These are phyloP conservation scores for Epinephelus awoara DNA, from an alignment of 2,797 vertebrate genomes.

Conservation along the genomic window DNA sequence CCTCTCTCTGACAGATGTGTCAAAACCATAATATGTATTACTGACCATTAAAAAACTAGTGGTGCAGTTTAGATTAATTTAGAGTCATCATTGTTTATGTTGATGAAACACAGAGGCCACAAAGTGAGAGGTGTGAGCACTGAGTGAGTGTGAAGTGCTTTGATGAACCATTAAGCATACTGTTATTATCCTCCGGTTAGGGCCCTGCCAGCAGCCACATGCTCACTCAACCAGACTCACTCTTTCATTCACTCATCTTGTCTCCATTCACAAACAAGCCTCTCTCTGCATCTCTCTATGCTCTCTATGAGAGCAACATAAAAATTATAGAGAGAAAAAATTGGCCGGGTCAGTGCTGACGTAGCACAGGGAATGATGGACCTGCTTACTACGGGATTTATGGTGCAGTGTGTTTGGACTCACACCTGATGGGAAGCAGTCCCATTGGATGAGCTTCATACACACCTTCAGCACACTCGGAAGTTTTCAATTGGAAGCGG, in stretches of 20 bases:
- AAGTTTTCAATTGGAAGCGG: constrained; percentile 77
- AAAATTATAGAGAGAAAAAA: constrained; percentile 35
- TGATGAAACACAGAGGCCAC: constrained; percentile 30
- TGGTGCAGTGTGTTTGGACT: constrained; percentile 57
- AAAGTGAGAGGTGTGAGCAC: constrained; percentile 25
- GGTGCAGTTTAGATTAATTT: constrained; percentile 4
- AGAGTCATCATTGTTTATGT: constrained; percentile 17
- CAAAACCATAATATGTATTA: too few species aligned
- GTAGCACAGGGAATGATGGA: constrained; percentile 28
- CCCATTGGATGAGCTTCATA: constrained; percentile 70
- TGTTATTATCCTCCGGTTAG: constrained; percentile 41
- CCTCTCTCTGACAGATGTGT: too few species aligned
- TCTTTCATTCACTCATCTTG: constrained; percentile 50
- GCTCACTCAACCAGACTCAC: constrained; percentile 36
- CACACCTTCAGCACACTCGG: constrained; percentile 62
- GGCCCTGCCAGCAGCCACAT: constrained; percentile 38
- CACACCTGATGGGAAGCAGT: constrained; percentile 69
- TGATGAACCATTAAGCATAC: constrained; percentile 51
- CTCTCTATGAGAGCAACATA: constrained; percentile 44
- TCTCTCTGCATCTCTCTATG: constrained; percentile 11
- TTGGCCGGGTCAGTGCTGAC: constrained; percentile 30
- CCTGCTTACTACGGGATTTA: constrained; percentile 66
- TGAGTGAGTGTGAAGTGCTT: constrained; percentile 30
- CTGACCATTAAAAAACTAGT: not conserved
- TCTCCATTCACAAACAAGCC: constrained; percentile 66